Conservation (phyloP, 2,797 vertebrate species). For the Mastacembelus armatus region DNA sequence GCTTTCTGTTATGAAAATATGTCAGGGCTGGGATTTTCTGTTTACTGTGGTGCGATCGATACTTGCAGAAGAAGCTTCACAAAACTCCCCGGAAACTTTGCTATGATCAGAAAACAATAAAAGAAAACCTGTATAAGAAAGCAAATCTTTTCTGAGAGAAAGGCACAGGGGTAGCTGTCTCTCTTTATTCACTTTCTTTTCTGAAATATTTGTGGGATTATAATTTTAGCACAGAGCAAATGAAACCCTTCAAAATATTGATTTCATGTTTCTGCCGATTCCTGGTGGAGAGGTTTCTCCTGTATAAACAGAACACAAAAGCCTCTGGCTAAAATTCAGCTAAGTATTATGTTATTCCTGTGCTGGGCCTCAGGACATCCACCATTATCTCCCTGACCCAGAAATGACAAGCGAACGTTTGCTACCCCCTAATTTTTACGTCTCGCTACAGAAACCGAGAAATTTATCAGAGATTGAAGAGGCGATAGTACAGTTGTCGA, state of each 20-base stretch:
- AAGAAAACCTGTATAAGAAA: slow-evolving; percentile 34
- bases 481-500: slow-evolving; percentile 19
- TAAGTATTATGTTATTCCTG: slow-evolving; percentile 36
- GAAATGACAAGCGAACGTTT: slow-evolving; percentile 40
- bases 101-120: slow-evolving; percentile 50
- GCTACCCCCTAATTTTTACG: slow-evolving; percentile 18
- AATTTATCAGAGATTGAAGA: slow-evolving; percentile 34
- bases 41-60: slow-evolving; percentile 70
- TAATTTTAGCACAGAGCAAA: slow-evolving; percentile 55
- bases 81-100: slow-evolving; percentile 60
- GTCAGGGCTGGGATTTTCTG: slow-evolving; percentile 60
- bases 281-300: slow-evolving; percentile 50
- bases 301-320: slow-evolving; percentile 56
- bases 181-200: slow-evolving; percentile 12
- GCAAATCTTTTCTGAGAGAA: slow-evolving; percentile 42
- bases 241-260: slow-evolving; percentile 59
- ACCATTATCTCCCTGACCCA: slow-evolving; percentile 34
- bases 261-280: slow-evolving; percentile 60
- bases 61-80: slow-evolving; percentile 59
- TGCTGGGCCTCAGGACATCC: slow-evolving; percentile 37
- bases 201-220: slow-evolving; percentile 57
- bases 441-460: slow-evolving; percentile 25
- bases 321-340: slow-evolving; percentile 37
- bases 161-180: slow-evolving; percentile 2
- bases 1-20: slow-evolving; percentile 71